Conservation (phyloP, 2,888 invertebrate genomes). For the Catocala nupta region DNA sequence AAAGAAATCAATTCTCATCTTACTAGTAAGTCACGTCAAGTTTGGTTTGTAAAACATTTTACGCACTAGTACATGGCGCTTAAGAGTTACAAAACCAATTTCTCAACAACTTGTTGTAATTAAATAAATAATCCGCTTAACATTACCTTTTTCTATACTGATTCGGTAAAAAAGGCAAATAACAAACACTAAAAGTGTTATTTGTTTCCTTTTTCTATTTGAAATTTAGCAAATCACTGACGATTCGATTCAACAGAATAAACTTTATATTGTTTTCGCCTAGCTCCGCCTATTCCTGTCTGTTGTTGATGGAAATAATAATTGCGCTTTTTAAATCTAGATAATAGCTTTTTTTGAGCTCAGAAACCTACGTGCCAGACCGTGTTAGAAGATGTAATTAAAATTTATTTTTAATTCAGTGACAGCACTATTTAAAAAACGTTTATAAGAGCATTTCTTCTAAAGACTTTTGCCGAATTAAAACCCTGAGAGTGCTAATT, state of each 20-base stretch:
- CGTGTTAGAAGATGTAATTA: slow-evolving; percentile 37
- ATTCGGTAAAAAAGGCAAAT: too few relatives aligned
- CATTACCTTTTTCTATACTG: too few relatives aligned
- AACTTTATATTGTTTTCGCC: slow-evolving; percentile 32
- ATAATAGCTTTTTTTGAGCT: slow-evolving; percentile 52
- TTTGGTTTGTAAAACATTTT: too few relatives aligned
- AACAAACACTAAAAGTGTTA: too few relatives aligned
- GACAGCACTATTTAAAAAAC: slow-evolving; percentile 22
- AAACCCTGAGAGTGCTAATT: slow-evolving; percentile 9
- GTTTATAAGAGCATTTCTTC: slow-evolving; percentile 27
- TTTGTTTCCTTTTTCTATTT: too few relatives aligned
- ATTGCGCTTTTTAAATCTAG: slow-evolving; percentile 39
- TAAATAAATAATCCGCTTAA: neutral
- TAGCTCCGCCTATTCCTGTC: neutral
- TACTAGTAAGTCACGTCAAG: too few relatives aligned
- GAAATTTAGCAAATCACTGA: neutral
- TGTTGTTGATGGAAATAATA: slow-evolving; percentile 20
- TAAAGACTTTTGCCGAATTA: slow-evolving; percentile 8
- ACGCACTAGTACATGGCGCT: neutral
- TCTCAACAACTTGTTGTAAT: neutral
- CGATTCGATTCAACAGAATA: slow-evolving; percentile 30
- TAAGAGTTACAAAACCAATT: neutral
- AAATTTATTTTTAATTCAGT: slow-evolving; percentile 40
- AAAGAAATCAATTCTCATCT: too few relatives aligned
- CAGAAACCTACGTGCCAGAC: slow-evolving; percentile 41